Conservation (phyloP, 2,113 vertebrate genomes). For the Tragelaphus imberbis region DNA sequence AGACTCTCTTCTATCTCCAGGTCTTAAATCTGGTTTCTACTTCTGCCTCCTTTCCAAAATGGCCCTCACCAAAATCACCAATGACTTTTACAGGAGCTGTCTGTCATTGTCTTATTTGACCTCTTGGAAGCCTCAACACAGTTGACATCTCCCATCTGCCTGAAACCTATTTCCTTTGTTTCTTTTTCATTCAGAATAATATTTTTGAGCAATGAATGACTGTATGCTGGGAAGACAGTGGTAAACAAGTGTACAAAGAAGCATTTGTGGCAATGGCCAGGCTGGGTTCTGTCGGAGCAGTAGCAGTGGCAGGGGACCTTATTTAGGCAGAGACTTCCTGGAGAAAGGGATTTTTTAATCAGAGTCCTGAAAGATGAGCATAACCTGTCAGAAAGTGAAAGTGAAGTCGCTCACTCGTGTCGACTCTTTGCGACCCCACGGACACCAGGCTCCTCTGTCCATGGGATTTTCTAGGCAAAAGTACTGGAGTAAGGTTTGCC, state of each 20-base stretch:
- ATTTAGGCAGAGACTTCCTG: not conserved
- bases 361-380: not conserved
- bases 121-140: not conserved
- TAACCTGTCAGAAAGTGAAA: not conserved
- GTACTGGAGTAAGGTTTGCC: too few species aligned
- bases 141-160: not conserved
- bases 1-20: not conserved
- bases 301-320: not conserved
- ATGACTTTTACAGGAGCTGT: not conserved
- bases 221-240: not conserved
- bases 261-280: not conserved
- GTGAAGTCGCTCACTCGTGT: too few species aligned
- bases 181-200: not conserved
- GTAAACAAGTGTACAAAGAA: not conserved
- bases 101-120: not conserved
- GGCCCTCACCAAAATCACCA: not conserved
- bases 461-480: too few species aligned
- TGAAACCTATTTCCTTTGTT: not conserved
- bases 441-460: too few species aligned
- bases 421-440: too few species aligned
- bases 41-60: not conserved
- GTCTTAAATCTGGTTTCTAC: not conserved
- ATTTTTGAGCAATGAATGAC: not conserved
- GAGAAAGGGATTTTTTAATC: not conserved
- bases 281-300: not conserved